phyloP scores from a whole-genome alignment of 2,888 invertebrate species.

The Athalia cordata region DNA sequence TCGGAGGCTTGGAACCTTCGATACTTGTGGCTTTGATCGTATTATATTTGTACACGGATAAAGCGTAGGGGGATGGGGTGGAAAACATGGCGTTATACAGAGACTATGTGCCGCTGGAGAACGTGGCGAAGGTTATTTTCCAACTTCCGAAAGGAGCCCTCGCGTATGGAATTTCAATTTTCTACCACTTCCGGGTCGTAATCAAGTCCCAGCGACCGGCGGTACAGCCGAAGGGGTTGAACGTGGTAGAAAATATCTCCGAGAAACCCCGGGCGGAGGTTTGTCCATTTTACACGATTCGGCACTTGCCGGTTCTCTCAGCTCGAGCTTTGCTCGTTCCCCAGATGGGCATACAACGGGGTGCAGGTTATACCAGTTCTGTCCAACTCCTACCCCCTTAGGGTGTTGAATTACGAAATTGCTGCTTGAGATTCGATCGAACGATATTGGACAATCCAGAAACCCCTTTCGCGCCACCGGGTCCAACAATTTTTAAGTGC shows the following conservation, averaged over 20 bases:
- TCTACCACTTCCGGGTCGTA: constrained; percentile 44
- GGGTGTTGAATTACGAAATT: constrained; percentile 35
- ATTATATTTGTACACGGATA: no score
- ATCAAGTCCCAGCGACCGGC: constrained; percentile 41
- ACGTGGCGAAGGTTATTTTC: constrained; percentile 36
- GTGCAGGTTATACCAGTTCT: background rate
- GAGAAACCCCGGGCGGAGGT: constrained; percentile 14
- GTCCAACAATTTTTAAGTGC: background rate
- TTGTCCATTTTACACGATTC: constrained; percentile 31
- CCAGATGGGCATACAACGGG: no score
- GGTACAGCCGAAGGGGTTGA: constrained; percentile 38
- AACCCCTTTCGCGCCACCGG: background rate
- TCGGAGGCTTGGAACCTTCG: no score
- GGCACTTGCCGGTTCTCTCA: constrained; percentile 19
- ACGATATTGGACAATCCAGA: constrained; percentile 1
- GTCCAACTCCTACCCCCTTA: background rate
- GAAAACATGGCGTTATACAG: background rate
- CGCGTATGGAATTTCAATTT: constrained; percentile 50
- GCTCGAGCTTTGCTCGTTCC: no score
- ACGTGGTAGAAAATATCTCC: constrained; percentile 27
- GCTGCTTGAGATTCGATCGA: constrained; percentile 26
- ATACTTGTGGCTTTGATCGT: no score
- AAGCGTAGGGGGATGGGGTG: background rate
- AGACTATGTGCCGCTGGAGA: constrained; percentile 10
- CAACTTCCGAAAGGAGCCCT: constrained; percentile 40